Conservation (phyloP, 30 jellyfish, hydroid and myxozoan species). For the Hydractinia symbiolongicarpus region DNA sequence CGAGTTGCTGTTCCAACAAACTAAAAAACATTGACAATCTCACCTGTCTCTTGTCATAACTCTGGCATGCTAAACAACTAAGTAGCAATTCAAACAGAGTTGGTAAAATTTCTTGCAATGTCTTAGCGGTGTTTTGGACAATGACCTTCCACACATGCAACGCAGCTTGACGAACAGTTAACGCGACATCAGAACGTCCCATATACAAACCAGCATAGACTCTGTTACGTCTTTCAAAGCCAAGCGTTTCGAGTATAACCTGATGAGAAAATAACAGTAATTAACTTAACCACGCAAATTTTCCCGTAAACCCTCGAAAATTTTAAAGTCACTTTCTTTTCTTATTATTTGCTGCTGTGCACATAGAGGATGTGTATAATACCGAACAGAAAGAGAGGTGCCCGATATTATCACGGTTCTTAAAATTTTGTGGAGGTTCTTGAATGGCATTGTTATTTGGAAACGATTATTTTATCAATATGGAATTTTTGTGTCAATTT, state of each 20-base stretch:
- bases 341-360: too few species aligned
- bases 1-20: too few species aligned
- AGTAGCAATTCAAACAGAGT: slow-evolving; percentile 68
- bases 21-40: neutral
- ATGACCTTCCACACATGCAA: slow-evolving; percentile 94
- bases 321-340: too few species aligned
- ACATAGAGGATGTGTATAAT: too few species aligned
- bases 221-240: slow-evolving; percentile 84
- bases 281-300: too few species aligned
- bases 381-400: too few species aligned
- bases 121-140: slow-evolving; percentile 90
- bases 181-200: slow-evolving; percentile 97
- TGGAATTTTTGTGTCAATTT: too few species aligned
- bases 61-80: slow-evolving; percentile 80
- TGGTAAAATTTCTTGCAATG: slow-evolving; percentile 88
- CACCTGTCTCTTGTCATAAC: slow-evolving; percentile 94
- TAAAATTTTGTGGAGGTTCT: too few species aligned
- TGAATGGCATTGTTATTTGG: too few species aligned
- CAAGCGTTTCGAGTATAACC: slow-evolving; percentile 89
- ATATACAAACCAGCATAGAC: slow-evolving; percentile 93
- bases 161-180: slow-evolving; percentile 89
- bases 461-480: too few species aligned
- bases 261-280: neutral
- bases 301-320: too few species aligned
- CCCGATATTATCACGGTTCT: too few species aligned